These are phyloP conservation scores for Hemaris fuciformis DNA, from an alignment of 2,888 invertebrate species.

Conservation along the genomic window DNA sequence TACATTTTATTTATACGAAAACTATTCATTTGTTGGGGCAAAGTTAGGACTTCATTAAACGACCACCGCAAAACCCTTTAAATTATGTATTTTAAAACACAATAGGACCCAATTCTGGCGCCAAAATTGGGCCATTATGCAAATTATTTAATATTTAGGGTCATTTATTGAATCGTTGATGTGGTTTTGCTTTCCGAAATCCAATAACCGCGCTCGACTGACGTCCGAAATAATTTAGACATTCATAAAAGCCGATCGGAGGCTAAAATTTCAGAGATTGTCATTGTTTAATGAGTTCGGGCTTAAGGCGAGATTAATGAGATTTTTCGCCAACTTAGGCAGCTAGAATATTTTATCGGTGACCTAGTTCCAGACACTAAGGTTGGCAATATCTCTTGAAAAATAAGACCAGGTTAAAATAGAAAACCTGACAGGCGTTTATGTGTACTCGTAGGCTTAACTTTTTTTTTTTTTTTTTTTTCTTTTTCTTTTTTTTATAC, in stretches of 20 bases:
- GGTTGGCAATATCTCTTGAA: background rate
- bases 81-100: background rate
- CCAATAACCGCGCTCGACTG: background rate
- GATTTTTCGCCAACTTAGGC: background rate
- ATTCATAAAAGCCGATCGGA: background rate
- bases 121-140: constrained; percentile 9
- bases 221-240: background rate
- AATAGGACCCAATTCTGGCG: background rate
- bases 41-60: background rate
- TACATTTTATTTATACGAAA: background rate
- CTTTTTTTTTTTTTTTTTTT: no score
- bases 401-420: background rate
- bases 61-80: background rate
- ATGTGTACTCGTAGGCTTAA: no score
- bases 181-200: background rate
- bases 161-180: background rate
- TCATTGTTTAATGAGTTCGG: background rate
- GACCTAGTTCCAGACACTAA: background rate
- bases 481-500: no score
- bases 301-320: background rate
- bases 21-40: background rate
- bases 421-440: no score
- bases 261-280: background rate
- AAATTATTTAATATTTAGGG: constrained; percentile 11
- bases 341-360: background rate